These are phyloP conservation scores for Epizoanthus rinbou DNA, from an alignment of 92 coral and sea anemone genomes.

Conservation along the genomic window DNA sequence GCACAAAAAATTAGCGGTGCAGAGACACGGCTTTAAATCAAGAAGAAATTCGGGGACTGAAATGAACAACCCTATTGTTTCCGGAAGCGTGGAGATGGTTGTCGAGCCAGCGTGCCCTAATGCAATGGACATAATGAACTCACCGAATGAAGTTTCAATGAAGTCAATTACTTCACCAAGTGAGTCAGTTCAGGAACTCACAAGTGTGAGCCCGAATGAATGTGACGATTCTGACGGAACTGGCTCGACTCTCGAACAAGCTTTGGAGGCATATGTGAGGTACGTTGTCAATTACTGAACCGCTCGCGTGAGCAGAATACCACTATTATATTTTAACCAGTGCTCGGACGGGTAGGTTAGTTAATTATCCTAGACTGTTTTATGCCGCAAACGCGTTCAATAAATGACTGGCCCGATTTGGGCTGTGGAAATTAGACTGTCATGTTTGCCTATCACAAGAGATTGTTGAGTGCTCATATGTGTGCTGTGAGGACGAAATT, in stretches of 20 bases:
- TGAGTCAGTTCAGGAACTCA: conserved; percentile 33
- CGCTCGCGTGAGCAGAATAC: conserved; percentile 4
- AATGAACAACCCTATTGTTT: neutral
- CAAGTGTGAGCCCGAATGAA: conserved; percentile 16
- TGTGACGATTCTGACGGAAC: conserved; percentile 14
- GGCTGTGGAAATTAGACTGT: no score
- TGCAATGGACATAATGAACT: conserved; percentile 29
- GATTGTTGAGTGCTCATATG: neutral
- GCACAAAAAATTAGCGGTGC: neutral
- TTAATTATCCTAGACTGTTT: neutral
- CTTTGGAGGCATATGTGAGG: conserved; percentile 30
- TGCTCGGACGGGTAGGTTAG: neutral
- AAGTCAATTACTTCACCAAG: conserved; percentile 37
- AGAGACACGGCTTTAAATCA: neutral
- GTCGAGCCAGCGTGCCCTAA: conserved; percentile 20
- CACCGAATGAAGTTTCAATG: conserved; percentile 42
- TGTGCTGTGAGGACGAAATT: neutral
- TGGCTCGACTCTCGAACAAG: conserved; percentile 18
- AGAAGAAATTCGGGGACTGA: conserved; percentile 4
- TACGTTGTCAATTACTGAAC: neutral
- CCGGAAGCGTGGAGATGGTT: conserved; percentile 13
- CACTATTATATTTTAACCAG: neutral
- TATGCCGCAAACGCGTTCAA: neutral
- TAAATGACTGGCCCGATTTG: neutral
- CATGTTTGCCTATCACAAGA: neutral